These are phyloP conservation scores for Cladopsammia gracilis DNA, from an alignment of 64 coral and sea anemone genomes.

Conservation along the genomic window DNA sequence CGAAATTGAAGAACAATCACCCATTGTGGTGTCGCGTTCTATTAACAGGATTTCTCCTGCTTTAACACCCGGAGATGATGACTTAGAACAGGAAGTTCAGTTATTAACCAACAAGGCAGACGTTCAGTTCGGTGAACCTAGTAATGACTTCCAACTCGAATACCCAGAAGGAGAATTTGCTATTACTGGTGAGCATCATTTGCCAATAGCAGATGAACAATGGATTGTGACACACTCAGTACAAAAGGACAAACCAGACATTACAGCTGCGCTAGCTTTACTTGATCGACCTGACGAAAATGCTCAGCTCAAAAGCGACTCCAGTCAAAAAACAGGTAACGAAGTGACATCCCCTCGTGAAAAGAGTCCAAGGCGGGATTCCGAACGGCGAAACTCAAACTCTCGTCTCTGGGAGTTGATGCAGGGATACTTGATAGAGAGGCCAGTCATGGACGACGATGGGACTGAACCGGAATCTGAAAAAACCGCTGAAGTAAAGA, in stretches of 20 bases:
- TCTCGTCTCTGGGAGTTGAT: slow-evolving; percentile 52
- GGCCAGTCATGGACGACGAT: neutral
- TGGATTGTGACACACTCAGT: neutral
- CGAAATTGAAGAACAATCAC: neutral
- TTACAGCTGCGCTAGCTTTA: neutral
- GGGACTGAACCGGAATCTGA: neutral
- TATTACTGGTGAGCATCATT: neutral
- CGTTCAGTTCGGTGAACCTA: neutral
- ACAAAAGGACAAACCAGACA: slow-evolving; percentile 29
- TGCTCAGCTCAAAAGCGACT: neutral
- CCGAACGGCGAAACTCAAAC: neutral
- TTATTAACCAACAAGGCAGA: neutral
- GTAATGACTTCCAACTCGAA: neutral
- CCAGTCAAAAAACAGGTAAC: neutral
- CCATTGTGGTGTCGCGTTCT: slow-evolving; percentile 1
- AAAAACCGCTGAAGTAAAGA: neutral
- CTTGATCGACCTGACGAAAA: neutral
- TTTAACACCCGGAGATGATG: neutral
- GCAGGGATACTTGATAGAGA: slow-evolving; percentile 46
- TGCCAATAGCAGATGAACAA: neutral
- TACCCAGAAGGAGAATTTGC: neutral
- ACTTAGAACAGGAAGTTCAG: neutral
- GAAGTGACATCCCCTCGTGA: neutral
- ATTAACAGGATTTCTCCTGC: neutral
- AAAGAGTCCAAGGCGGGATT: neutral